Evolutionary conservation across 2,797 vertebrate species (phyloP), one percentile per base, ranked within the genome.

Genomic region (Typhlichthys subterraneus): DNA sequence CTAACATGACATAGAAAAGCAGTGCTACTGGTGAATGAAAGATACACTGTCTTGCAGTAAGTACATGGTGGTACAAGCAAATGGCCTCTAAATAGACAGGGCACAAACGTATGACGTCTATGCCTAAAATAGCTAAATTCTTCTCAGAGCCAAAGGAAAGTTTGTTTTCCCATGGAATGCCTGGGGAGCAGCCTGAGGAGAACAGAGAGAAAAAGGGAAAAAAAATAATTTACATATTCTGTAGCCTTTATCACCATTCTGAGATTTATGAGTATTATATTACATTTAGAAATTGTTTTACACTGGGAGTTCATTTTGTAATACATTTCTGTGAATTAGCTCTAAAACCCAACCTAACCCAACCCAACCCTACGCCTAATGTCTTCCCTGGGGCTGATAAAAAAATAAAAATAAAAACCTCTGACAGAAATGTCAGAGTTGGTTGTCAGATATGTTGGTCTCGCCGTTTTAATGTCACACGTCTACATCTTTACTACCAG

Each of bases 161-260:
- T 86, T 85, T 82, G 68, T 89, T 90, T 93, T 92, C 92, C 91
- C 92, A 92, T 91, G 91, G 82, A 92, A 76, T 74, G 73, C 83
- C 77, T 62, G 61, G 79, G 80, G 85, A 88, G 80, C 76, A 50
- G 67, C 57, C 53, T 75, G 48, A 67, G 50, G 15, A 60, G 74
- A 63, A 68, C 33, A 55, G 59, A 62, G 31, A 51, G 65, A 61
- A 69, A 60, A 61, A 69, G 70, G 62, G 64, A 52, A 53, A 60
- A 53, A 33, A 59, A 54, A 31, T 10, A 68, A 42, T 71, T 60
- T 59, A 56, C 61, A 73, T 75, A 52, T 52, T 42, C 38, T 42
- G 38, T 42, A 42, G 38, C 38, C 38, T 42, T 8, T 42, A 42
- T 42, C 38, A 7, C 38, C 1, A 7, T 42, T 14, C 50, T 3